phyloP scores from a whole-genome alignment of 2,888 invertebrate genomes.

The Alentia gelatinosa region DNA sequence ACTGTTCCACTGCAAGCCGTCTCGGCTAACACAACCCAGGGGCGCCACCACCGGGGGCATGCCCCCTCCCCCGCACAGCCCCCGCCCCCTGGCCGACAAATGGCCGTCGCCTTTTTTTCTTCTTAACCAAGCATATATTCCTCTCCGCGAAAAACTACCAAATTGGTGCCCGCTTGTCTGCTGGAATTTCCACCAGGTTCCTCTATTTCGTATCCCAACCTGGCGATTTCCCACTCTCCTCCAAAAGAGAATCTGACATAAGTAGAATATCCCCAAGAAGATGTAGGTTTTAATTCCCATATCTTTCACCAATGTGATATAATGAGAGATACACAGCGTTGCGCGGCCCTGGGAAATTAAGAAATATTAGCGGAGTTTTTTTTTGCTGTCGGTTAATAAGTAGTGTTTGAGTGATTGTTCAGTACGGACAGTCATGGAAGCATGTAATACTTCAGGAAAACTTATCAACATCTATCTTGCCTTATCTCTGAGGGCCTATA shows the following conservation, averaged over 20 bases:
- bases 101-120: background rate
- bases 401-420: background rate
- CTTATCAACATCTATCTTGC: constrained; percentile 45
- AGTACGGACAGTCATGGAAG: constrained; percentile 8
- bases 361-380: constrained; percentile 7
- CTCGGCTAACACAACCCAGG: background rate
- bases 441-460: constrained; percentile 46
- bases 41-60: background rate
- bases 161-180: background rate
- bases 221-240: background rate
- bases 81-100: background rate
- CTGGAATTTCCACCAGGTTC: background rate
- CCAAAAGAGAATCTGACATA: background rate
- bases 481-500: constrained; percentile 43
- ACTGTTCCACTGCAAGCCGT: background rate
- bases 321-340: background rate
- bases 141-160: background rate
- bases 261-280: background rate
- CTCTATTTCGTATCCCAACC: no score
- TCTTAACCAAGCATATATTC: background rate
- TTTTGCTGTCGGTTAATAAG: constrained; percentile 12
- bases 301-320: background rate
- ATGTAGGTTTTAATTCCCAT: background rate
- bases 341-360: background rate
- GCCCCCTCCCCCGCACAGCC: no score